A percentile compares a stretch with the other conserved stretches of the same genome.
Conservation (phyloP, 2,888 invertebrate genomes). For the Cheilosia variabilis region DNA sequence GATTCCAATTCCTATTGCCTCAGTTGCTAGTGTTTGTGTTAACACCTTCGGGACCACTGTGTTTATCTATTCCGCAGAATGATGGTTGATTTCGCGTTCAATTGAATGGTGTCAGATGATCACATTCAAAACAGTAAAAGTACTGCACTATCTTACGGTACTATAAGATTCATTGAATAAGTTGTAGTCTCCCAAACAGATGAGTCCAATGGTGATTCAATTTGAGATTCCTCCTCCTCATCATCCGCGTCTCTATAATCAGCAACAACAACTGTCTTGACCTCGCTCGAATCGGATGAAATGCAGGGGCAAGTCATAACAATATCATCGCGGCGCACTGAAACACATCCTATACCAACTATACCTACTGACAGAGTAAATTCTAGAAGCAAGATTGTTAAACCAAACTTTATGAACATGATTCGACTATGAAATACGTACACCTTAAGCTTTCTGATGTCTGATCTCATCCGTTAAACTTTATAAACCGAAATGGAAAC, state of each 20-base stretch:
- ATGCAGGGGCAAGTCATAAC: not conserved
- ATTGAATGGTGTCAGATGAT: no score
- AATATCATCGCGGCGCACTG: not conserved
- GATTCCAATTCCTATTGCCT: no score
- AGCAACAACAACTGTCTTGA: not conserved
- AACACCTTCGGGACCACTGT: no score
- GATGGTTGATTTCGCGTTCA: no score
- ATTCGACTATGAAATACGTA: no score
- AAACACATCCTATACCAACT: not conserved
- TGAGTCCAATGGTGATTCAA: slow-evolving; percentile 26
- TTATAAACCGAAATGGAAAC: no score
- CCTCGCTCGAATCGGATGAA: slow-evolving; percentile 1
- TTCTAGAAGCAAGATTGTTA: not conserved
- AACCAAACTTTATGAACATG: slow-evolving; percentile 24
- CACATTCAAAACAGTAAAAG: no score
- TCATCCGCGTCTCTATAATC: not conserved
- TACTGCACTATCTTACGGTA: not conserved
- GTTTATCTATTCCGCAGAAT: no score
- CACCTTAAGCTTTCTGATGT: no score
- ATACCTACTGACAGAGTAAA: not conserved
- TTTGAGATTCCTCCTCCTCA: slow-evolving; percentile 21
- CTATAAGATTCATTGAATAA: slow-evolving; percentile 15
- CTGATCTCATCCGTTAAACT: no score
- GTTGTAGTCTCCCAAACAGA: slow-evolving; percentile 21
- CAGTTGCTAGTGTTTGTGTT: no score